Evolutionary conservation across 2,113 vertebrate species (phyloP).

Genomic region (Psephotus haematonotus): DNA sequence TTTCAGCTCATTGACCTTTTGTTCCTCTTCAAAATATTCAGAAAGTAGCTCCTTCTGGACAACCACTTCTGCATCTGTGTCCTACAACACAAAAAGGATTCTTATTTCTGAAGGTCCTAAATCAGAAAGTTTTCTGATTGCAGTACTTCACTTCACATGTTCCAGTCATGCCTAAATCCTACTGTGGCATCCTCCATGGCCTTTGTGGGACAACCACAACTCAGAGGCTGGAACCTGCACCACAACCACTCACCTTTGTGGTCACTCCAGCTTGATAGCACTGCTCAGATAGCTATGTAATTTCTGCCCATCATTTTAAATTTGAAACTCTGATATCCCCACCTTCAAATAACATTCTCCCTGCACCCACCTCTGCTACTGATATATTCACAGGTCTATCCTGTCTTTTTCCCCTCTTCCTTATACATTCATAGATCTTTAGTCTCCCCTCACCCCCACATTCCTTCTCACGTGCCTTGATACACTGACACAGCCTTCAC

Average conservation of each 20-base stretch:
- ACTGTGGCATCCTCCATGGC: not conserved
- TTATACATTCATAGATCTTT: not conserved
- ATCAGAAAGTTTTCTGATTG: not conserved
- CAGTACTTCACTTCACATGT: not conserved
- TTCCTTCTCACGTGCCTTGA: not conserved
- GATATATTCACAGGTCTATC: not conserved
- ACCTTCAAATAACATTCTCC: not conserved
- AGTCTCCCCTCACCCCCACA: not conserved
- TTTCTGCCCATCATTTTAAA: not conserved
- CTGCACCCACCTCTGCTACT: not conserved
- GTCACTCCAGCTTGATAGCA: not conserved
- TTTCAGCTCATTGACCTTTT: slow-evolving; percentile 78
- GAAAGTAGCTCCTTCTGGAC: slow-evolving; percentile 56
- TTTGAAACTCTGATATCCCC: not conserved
- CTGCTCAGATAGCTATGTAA: not conserved
- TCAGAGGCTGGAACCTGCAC: not conserved
- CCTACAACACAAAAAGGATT: slow-evolving; percentile 61
- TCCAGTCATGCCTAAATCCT: not conserved
- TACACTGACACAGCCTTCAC: not conserved
- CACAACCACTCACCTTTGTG: not conserved
- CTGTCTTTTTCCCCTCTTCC: not conserved
- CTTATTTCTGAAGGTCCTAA: not conserved
- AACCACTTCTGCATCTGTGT: slow-evolving; percentile 43
- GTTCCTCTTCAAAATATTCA: slow-evolving; percentile 73
- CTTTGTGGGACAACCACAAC: not conserved